Evolutionary conservation across 2,888 invertebrate species (phyloP).

Genomic region (Drosophila emarginata): DNA sequence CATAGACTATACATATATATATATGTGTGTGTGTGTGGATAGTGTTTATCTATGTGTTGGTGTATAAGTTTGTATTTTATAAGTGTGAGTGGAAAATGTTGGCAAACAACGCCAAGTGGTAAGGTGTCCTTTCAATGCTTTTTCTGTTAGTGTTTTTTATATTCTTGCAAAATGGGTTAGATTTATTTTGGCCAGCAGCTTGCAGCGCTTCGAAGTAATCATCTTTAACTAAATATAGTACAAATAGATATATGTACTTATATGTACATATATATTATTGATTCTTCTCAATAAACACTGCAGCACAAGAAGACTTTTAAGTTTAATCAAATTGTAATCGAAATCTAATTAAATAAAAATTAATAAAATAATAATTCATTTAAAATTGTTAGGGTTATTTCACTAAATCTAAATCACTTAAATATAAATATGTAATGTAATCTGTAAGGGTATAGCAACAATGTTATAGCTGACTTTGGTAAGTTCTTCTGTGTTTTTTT

Average conservation of each 20-base stretch:
- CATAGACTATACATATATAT: constrained; percentile 8
- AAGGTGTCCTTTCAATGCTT: constrained; percentile 5
- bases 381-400: too few relatives aligned
- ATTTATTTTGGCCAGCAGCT: constrained; percentile 9
- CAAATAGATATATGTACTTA: too few relatives aligned
- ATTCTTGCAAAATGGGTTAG: not conserved
- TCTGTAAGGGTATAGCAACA: not conserved
- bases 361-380: too few relatives aligned
- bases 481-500: too few relatives aligned
- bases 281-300: too few relatives aligned
- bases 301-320: too few relatives aligned
- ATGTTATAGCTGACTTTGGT: not conserved
- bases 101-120: constrained; percentile 22
- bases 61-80: not conserved
- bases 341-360: too few relatives aligned
- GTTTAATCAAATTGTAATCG: too few relatives aligned
- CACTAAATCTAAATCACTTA: too few relatives aligned
- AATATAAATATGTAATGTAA: not conserved
- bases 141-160: not conserved
- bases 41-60: constrained; percentile 11
- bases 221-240: too few relatives aligned
- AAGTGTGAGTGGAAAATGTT: constrained; percentile 26
- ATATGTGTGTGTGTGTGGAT: constrained; percentile 16
- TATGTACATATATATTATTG: too few relatives aligned
- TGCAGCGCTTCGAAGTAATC: not conserved